Conservation (phyloP, 2,797 vertebrate genomes). For the Artibeus jamaicensis region DNA sequence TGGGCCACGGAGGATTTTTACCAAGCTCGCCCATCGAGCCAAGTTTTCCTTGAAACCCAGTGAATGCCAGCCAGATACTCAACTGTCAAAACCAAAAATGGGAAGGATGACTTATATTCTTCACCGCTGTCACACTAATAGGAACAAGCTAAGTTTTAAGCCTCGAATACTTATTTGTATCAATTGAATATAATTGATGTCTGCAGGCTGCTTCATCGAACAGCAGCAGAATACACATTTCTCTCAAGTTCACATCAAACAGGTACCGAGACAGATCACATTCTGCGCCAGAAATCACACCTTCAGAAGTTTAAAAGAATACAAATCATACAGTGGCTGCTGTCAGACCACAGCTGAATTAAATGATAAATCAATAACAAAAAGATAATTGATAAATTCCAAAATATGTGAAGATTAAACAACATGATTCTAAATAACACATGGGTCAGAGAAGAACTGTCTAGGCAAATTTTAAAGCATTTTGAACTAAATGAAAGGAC, state of each 20-base stretch:
- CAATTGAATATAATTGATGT: not conserved
- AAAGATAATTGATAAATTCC: too few relatives aligned
- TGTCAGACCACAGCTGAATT: not conserved
- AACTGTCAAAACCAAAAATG: not conserved
- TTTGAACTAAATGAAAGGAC: too few relatives aligned
- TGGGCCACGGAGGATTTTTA: not conserved
- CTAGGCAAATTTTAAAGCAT: too few relatives aligned
- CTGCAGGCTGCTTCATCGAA: not conserved
- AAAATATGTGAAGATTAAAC: too few relatives aligned
- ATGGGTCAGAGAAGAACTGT: too few relatives aligned
- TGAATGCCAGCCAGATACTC: not conserved
- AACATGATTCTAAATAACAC: too few relatives aligned
- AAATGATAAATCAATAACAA: too few relatives aligned
- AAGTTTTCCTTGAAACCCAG: not conserved
- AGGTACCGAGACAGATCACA: not conserved
- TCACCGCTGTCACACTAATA: not conserved
- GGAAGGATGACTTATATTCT: not conserved
- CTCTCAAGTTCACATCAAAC: not conserved
- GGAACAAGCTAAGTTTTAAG: not conserved
- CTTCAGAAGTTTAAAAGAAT: not conserved
- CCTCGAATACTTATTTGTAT: not conserved
- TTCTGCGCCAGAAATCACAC: not conserved
- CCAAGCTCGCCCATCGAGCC: not conserved
- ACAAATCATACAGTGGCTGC: not conserved
- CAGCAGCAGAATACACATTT: not conserved